Percentiles rank a stretch among this genome's conserved stretches.
Evolutionary conservation across 2,888 invertebrate species (phyloP).

Genomic region (Amiota communis): DNA sequence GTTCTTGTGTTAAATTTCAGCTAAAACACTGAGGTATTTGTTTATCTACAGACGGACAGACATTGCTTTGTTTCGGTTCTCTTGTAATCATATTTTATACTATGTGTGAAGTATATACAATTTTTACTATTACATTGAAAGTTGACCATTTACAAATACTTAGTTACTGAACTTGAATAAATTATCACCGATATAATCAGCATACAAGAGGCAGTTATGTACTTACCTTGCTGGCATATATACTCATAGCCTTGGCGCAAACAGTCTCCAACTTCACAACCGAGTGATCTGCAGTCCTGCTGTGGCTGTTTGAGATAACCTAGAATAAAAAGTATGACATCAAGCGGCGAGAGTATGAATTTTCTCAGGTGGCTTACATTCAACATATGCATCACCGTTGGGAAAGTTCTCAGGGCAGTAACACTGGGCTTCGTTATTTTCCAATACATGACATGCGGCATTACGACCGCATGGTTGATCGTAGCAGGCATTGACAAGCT

Average conservation of each 20-base stretch:
- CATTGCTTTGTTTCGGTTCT: too few species aligned
- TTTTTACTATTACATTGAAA: conserved; percentile 37
- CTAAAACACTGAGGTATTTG: too few species aligned
- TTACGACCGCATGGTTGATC: conserved; percentile 86
- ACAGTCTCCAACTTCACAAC: conserved; percentile 89
- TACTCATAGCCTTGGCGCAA: conserved; percentile 88
- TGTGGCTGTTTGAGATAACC: conserved; percentile 71
- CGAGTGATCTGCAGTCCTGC: conserved; percentile 86
- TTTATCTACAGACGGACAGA: too few species aligned
- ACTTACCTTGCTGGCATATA: conserved; percentile 76
- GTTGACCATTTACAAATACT: conserved; percentile 49
- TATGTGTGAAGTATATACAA: background rate
- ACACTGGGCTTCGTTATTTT: conserved; percentile 82
- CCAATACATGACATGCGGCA: conserved; percentile 84
- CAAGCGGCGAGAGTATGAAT: background rate
- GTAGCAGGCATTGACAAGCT: conserved; percentile 82
- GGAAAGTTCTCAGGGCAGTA: conserved; percentile 89
- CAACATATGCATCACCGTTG: conserved; percentile 87
- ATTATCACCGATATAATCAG: conserved; percentile 10
- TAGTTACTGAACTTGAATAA: conserved; percentile 33
- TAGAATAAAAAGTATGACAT: conserved; percentile 30
- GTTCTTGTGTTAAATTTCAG: too few species aligned
- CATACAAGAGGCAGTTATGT: conserved; percentile 27
- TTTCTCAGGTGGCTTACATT: conserved; percentile 79
- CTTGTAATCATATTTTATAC: too few species aligned